Percentiles rank a stretch among this genome's conserved stretches.
Conservation (phyloP, 2,888 invertebrate species). For the Platycnemis pennipes region DNA sequence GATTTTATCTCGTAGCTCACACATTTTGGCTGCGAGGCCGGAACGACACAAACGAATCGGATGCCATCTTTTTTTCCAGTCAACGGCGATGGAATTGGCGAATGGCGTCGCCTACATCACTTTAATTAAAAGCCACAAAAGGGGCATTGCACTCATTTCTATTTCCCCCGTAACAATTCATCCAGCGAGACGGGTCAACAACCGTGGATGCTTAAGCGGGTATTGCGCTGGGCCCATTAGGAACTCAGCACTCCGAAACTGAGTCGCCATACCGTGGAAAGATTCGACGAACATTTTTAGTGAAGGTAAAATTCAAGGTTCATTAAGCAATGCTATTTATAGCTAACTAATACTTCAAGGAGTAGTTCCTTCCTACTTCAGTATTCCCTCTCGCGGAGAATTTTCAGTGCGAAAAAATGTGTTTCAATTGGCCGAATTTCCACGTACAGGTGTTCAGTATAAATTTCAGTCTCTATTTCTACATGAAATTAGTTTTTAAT, state of each 20-base stretch:
- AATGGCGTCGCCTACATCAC: not conserved
- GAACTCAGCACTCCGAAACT: slow-evolving; percentile 2
- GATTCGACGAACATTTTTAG: not conserved
- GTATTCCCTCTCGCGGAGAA: too few relatives aligned
- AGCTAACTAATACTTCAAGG: not conserved
- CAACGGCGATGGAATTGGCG: not conserved
- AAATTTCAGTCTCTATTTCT: too few relatives aligned
- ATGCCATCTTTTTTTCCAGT: not conserved
- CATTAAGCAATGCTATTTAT: not conserved
- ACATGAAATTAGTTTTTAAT: too few relatives aligned
- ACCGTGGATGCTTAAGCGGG: slow-evolving; percentile 12
- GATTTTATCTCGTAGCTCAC: not conserved
- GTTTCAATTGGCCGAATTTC: too few relatives aligned
- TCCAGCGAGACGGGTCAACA: not conserved
- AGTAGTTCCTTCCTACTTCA: not conserved
- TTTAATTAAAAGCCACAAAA: not conserved
- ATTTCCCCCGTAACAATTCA: not conserved
- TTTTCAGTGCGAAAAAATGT: too few relatives aligned
- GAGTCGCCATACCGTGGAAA: not conserved
- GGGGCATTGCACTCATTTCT: slow-evolving; percentile 19
- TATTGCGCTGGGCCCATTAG: not conserved
- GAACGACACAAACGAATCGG: not conserved
- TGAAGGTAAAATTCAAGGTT: not conserved
- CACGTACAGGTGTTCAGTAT: too few relatives aligned
- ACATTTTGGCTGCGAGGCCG: not conserved